Conservation (phyloP, 1,140 invertebrate species). For the Megalopta genalis region DNA sequence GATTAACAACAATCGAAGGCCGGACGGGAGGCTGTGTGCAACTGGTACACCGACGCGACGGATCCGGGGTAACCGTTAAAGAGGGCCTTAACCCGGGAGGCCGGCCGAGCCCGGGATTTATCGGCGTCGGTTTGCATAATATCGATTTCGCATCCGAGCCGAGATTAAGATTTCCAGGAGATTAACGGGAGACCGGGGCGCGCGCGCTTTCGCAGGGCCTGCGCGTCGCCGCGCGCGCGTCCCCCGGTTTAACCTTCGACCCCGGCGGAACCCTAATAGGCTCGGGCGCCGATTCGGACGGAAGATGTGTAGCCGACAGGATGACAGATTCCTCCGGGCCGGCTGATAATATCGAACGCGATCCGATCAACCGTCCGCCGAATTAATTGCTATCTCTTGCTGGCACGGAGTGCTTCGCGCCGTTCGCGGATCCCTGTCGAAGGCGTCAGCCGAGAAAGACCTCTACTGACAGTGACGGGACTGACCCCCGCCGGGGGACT, state of each 20-base stretch:
- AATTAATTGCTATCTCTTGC: constrained; percentile 34
- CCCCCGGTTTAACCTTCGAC: not conserved
- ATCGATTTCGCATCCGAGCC: constrained; percentile 69
- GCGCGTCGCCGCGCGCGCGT: not conserved
- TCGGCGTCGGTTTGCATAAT: constrained; percentile 67
- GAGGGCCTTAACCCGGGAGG: not conserved
- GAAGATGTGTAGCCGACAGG: constrained; percentile 24
- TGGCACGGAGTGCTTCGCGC: no score
- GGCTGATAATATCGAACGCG: constrained; percentile 10
- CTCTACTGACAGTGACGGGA: no score
- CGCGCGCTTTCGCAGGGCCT: constrained; percentile 20
- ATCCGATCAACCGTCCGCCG: constrained; percentile 11
- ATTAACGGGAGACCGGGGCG: constrained; percentile 60
- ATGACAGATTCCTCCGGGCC: constrained; percentile 23
- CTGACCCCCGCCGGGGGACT: no score
- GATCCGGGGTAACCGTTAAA: not conserved
- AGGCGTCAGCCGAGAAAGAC: no score
- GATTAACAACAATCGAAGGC: constrained; percentile 27
- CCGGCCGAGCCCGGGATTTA: constrained; percentile 50
- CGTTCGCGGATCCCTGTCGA: no score
- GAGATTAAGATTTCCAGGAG: constrained; percentile 72
- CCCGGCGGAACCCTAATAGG: not conserved
- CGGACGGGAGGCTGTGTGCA: not conserved
- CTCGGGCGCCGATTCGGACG: not conserved
- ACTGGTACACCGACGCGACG: not conserved